Base-by-base conservation (phyloP, 1,140 invertebrate genomes). In the Danaus melanippus region DNA sequence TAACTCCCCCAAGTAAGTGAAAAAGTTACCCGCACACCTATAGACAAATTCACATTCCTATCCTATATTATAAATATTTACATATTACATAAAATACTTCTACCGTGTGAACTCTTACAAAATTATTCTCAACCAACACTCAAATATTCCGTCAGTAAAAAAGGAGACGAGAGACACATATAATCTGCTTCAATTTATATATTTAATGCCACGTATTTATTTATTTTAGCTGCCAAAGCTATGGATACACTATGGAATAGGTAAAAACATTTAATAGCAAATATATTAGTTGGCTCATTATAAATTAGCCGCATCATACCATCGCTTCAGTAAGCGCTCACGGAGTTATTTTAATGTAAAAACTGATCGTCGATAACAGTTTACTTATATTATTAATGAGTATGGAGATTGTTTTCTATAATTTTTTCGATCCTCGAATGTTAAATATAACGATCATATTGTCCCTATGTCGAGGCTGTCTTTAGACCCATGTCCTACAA, bases 1-100 rank as follows among this genome's bases (percentile, higher is more conserved):
- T 74, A 90, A 90, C 66, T 88, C 89, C 64, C 92, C 93, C 85
- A 94, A 92, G 94, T 95, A 76, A 77, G 79, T 76, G 15, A 17
- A 41, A 8, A 1, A 32, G 21, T 32, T 32, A 32, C 21, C 6
- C 21, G 7, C 21, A 32, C 21, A 7, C 7, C 21, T 32, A 32
- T 5, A 32, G 21, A 32, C 21, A 32, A 32, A 32, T 32, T 5
- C 6, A 32, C 21, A 32, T 32, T 32, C 21, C 21, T 32, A 32
- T 32, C 21, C 21, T 32, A 32, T 0, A 32, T 32, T 32, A 32
- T 32, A 32, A 32, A 32, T 32, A 32, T 32, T 32, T 32, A 46
- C 52, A 55, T 46, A 46, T 45, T 43, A 39, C 12, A 44, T 15
- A 8, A 50, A 21, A 62, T 10, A 43, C 44, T 45, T 40, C 10